phyloP scores from a whole-genome alignment of 2,113 vertebrate species.

The Callipepla californica region DNA sequence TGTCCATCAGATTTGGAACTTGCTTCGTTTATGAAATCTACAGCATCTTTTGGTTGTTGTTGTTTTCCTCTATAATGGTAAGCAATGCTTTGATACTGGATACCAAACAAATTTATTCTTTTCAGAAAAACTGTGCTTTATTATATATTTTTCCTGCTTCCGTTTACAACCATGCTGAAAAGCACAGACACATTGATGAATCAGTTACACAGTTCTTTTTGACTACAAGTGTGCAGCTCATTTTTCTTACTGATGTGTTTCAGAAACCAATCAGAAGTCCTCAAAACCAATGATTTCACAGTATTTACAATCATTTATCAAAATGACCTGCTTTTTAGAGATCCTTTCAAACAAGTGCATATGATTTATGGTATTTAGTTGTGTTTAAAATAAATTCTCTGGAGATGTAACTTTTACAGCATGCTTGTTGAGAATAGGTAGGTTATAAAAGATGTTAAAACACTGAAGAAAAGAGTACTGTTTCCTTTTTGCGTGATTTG shows the following conservation, averaged over 20 bases:
- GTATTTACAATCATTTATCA: slow-evolving; percentile 75
- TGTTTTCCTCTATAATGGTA: neutral
- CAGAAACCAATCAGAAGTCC: slow-evolving; percentile 71
- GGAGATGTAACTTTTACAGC: slow-evolving; percentile 17
- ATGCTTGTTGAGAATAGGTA: neutral
- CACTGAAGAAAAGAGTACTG: neutral
- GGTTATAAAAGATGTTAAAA: slow-evolving; percentile 29
- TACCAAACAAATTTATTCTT: slow-evolving; percentile 44
- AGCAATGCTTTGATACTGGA: neutral
- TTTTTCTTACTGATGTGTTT: slow-evolving; percentile 68
- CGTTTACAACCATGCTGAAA: slow-evolving; percentile 39
- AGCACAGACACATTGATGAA: slow-evolving; percentile 62
- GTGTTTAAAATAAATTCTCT: slow-evolving; percentile 67
- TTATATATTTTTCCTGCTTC: slow-evolving; percentile 33
- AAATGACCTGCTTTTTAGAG: slow-evolving; percentile 68
- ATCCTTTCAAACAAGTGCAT: slow-evolving; percentile 65
- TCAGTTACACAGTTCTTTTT: slow-evolving; percentile 58
- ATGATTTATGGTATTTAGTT: slow-evolving; percentile 71
- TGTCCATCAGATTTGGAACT: neutral
- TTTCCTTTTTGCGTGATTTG: neutral
- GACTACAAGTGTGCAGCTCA: slow-evolving; percentile 54
- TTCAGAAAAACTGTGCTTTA: slow-evolving; percentile 6
- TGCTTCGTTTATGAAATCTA: neutral
- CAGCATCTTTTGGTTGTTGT: neutral
- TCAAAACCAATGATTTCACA: slow-evolving; percentile 63